Conservation (phyloP, 2,797 vertebrate genomes). For the Phalloptychus januarius region DNA sequence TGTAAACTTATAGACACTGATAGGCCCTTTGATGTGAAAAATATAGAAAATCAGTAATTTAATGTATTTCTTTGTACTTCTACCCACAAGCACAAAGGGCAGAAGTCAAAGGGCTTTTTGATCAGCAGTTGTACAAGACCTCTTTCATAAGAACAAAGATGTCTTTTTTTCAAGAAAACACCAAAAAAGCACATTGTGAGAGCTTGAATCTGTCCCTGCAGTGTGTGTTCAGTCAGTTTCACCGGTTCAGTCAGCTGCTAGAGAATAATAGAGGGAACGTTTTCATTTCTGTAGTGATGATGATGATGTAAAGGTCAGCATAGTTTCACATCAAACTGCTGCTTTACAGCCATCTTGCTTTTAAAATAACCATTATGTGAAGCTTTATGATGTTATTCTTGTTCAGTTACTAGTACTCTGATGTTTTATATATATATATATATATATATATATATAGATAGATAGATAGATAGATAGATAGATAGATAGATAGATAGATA, state of each 20-base stretch:
- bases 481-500: too few species aligned
- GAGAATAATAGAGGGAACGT: slow-evolving; percentile 27
- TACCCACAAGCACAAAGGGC: too few species aligned
- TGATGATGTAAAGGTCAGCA: not conserved
- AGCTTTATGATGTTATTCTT: not conserved
- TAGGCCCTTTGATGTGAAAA: not conserved
- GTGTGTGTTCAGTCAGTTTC: slow-evolving; percentile 67
- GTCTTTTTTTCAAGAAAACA: slow-evolving; percentile 70
- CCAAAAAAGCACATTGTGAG: slow-evolving; percentile 76
- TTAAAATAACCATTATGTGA: not conserved
- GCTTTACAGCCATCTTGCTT: not conserved
- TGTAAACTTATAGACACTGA: not conserved
- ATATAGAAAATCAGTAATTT: not conserved
- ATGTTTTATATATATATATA: too few species aligned
- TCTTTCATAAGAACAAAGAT: slow-evolving; percentile 85
- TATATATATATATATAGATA: too few species aligned
- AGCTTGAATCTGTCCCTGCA: slow-evolving; percentile 69
- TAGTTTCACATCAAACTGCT: not conserved
- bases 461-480: too few species aligned
- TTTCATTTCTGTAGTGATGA: not conserved
- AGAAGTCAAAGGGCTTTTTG: slow-evolving; percentile 77
- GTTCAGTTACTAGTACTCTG: not conserved
- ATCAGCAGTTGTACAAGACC: slow-evolving; percentile 85
- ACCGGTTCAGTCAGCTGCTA: slow-evolving; percentile 46
- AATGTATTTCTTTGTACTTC: slow-evolving; percentile 60